Base-by-base conservation (phyloP, 2,113 vertebrate genomes). In the Sinocyclocheilus grahami region DNA sequence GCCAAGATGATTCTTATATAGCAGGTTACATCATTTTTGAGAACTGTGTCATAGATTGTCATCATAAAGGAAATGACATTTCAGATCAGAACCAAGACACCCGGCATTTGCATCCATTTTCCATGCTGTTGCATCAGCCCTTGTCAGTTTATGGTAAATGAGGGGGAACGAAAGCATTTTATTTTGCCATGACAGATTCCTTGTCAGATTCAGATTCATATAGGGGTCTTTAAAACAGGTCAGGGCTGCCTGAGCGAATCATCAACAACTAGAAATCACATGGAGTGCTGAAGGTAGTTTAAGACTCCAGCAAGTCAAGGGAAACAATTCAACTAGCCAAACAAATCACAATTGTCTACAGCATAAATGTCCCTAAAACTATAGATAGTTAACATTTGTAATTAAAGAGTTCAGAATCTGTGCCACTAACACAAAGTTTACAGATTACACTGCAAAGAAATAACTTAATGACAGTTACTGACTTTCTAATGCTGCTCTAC, bases 111-210 rank as follows among this genome's bases (percentile, higher is more conserved):
- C 62, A 33, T 80, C 69, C 77, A 85, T 81, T 75, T 80, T 39
- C 76, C 77, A 74, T 74, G 24, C 77, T 27, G 33, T 88, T 88
- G 83, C 87, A 85, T 85, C 83, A 88, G 76, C 42, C 39, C 14
- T 30, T 30, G 37, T 86, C 67, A 74, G 16, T 71, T 77, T 58
- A 33, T 37, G 48, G 37, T 27, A 80, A 86, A 86, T 86, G 76
- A 53, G n/a, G 55, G 24, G 46, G 51, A 80, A 86, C 33, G 77
- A 72, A 78, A 78, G 65, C 24, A 55, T 63, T 86, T 72, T 72
- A 72, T 85, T 85, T 80, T 39, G 33, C 51, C 10, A 22, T 77
- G 84, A 71, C 62, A 42, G 46, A 42, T 53, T 85, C 78, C 37
- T 80, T 63, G 53, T 60, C 48, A 69, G 46, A 77, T 69, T 69